Conservation (phyloP, 2,888 invertebrate species). For the Eudemis profundana region DNA sequence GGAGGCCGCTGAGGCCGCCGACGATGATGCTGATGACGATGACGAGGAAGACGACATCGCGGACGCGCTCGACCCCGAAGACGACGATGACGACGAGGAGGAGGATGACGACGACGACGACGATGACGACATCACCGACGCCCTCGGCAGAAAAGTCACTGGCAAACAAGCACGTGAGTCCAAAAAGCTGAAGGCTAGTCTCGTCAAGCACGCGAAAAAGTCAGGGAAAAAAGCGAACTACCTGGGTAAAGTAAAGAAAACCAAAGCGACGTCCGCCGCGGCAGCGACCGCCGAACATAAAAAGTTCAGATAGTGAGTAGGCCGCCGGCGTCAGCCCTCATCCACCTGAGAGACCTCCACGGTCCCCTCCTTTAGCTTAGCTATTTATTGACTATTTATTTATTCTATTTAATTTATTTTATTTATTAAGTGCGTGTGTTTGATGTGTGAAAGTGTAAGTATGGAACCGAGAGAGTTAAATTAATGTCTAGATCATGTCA, state of each 20-base stretch:
- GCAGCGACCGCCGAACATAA: slow-evolving; percentile 80
- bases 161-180: slow-evolving; percentile 92
- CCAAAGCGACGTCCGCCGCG: slow-evolving; percentile 79
- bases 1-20: slow-evolving; percentile 69
- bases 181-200: slow-evolving; percentile 86
- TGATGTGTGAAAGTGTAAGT: slow-evolving; percentile 83
- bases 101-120: slow-evolving; percentile 88
- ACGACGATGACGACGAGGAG: slow-evolving; percentile 88
- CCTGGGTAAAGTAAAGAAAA: slow-evolving; percentile 83
- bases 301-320: slow-evolving; percentile 84
- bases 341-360: slow-evolving; percentile 78
- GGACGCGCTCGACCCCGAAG: slow-evolving; percentile 85
- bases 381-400: slow-evolving; percentile 86
- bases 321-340: slow-evolving; percentile 68
- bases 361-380: slow-evolving; percentile 83
- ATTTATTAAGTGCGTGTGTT: slow-evolving; percentile 86
- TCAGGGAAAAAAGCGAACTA: slow-evolving; percentile 80
- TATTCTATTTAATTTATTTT: slow-evolving; percentile 86
- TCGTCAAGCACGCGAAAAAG: slow-evolving; percentile 76
- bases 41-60: slow-evolving; percentile 86
- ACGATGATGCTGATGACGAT: slow-evolving; percentile 84
- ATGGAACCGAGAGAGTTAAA: slow-evolving; percentile 81
- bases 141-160: slow-evolving; percentile 82
- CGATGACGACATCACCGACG: slow-evolving; percentile 88
- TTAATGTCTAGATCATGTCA: slow-evolving; percentile 86